Evolutionary conservation across 2,797 vertebrate species (phyloP).

Genomic region (Lutjanus argentimaculatus): DNA sequence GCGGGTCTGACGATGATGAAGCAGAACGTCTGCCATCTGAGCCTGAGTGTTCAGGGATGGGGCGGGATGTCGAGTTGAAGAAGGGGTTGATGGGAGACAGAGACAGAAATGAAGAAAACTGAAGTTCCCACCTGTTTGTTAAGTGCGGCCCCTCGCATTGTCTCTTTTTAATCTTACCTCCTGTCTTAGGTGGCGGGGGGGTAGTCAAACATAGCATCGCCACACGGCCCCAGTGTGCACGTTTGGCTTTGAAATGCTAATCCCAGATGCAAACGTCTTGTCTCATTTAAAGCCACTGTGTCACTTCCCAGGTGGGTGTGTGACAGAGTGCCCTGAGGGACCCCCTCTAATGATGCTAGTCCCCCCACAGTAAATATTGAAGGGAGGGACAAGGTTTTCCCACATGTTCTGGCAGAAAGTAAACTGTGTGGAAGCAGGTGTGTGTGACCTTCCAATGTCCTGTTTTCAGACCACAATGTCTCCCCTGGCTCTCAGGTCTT

Average conservation of each 20-base stretch:
- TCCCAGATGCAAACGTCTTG: slow-evolving; percentile 82
- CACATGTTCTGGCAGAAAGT: slow-evolving; percentile 75
- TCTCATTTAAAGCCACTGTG: slow-evolving; percentile 86
- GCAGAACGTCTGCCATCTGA: slow-evolving; percentile 69
- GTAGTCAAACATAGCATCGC: slow-evolving; percentile 58
- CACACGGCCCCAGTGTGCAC: slow-evolving; percentile 65
- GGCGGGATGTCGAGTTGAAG: slow-evolving; percentile 47
- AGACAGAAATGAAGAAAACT: slow-evolving; percentile 64
- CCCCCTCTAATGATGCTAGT: slow-evolving; percentile 77
- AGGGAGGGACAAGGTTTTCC: slow-evolving; percentile 72
- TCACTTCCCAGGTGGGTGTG: slow-evolving; percentile 84
- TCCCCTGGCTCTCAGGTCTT: slow-evolving; percentile 55
- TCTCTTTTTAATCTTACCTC: slow-evolving; percentile 73
- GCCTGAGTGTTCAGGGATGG: slow-evolving; percentile 48
- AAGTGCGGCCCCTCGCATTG: slow-evolving; percentile 46
- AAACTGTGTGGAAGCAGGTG: slow-evolving; percentile 71
- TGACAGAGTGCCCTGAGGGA: slow-evolving; percentile 82
- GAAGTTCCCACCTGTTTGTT: slow-evolving; percentile 77
- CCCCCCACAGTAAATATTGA: slow-evolving; percentile 79
- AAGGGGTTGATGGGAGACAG: slow-evolving; percentile 45
- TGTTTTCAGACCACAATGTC: slow-evolving; percentile 63
- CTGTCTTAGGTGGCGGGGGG: slow-evolving; percentile 54
- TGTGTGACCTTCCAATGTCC: slow-evolving; percentile 79
- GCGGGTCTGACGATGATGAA: slow-evolving; percentile 68
- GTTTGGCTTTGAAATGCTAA: slow-evolving; percentile 86